phyloP scores from a whole-genome alignment of 2,888 invertebrate genomes.

The Luperina nickerlii region DNA sequence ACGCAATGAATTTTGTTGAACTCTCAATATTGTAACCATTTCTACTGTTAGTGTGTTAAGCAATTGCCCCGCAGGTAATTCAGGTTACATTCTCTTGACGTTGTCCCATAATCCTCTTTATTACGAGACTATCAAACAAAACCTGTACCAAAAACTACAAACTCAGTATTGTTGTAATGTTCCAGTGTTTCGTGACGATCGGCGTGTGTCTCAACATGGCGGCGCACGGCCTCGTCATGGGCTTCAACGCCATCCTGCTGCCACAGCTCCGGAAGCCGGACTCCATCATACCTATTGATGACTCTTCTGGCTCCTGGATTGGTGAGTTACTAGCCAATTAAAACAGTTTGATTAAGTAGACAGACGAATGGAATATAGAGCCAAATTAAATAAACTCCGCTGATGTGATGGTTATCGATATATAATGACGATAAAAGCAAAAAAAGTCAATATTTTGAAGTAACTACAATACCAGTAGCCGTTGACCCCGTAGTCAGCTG shows the following conservation, averaged over 20 bases:
- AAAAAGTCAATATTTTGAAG: not conserved
- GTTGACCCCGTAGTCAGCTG: too few relatives aligned
- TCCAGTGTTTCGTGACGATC: constrained; percentile 77
- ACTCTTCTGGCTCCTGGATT: constrained; percentile 89
- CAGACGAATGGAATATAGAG: not conserved
- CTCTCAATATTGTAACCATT: not conserved
- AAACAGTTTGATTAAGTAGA: not conserved
- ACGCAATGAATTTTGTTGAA: not conserved
- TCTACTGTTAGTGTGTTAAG: too few relatives aligned
- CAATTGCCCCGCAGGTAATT: not conserved
- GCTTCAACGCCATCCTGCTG: constrained; percentile 90
- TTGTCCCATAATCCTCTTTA: not conserved
- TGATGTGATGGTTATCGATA: too few relatives aligned
- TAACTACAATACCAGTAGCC: not conserved
- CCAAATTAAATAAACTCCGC: not conserved
- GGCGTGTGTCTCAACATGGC: constrained; percentile 78
- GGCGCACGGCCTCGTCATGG: constrained; percentile 78
- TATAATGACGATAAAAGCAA: too few relatives aligned
- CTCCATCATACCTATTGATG: constrained; percentile 79
- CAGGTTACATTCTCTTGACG: not conserved
- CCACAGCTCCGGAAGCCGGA: constrained; percentile 85
- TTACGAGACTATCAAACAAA: not conserved
- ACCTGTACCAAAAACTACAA: not conserved
- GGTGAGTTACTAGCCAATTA: constrained; percentile 73
- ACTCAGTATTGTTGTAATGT: constrained; percentile 20